A percentile compares a stretch with the other conserved stretches of the same genome.
Evolutionary conservation across 2,888 invertebrate genomes (phyloP).

Genomic region (Protophormia terraenovae): DNA sequence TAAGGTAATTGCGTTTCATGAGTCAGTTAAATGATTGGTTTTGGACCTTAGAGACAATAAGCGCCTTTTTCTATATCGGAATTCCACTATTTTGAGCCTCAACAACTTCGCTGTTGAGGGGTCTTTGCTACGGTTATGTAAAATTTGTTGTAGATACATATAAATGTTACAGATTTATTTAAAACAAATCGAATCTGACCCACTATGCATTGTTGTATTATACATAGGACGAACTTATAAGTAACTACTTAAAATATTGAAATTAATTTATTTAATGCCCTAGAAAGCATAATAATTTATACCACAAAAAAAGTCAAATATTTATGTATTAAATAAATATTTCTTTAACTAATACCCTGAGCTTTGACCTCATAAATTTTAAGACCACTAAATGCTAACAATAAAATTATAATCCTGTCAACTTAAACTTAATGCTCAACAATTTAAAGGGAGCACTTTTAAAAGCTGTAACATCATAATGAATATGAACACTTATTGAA

Average conservation of each 20-base stretch:
- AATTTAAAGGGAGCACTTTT: slow-evolving; percentile 2
- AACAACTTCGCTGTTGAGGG: too few species aligned
- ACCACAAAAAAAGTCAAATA: background rate
- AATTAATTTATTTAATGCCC: background rate
- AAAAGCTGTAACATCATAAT: slow-evolving; percentile 5
- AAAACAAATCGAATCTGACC: too few species aligned
- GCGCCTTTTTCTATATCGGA: too few species aligned
- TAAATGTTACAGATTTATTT: too few species aligned
- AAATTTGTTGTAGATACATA: too few species aligned
- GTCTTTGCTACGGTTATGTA: too few species aligned
- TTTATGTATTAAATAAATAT: background rate
- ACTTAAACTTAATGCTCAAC: slow-evolving; percentile 25
- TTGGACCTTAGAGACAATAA: too few species aligned
- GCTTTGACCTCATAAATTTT: slow-evolving; percentile 18
- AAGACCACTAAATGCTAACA: background rate
- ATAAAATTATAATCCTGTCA: slow-evolving; percentile 10
- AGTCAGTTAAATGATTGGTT: too few species aligned
- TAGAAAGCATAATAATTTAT: background rate
- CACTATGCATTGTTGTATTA: too few species aligned
- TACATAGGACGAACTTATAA: too few species aligned
- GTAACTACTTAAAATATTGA: background rate
- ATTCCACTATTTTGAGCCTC: too few species aligned
- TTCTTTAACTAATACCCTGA: background rate
- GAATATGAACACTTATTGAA: slow-evolving; percentile 36
- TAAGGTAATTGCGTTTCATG: too few species aligned